Conservation (phyloP, 1,140 invertebrate genomes). For the Bombyx mandarina region DNA sequence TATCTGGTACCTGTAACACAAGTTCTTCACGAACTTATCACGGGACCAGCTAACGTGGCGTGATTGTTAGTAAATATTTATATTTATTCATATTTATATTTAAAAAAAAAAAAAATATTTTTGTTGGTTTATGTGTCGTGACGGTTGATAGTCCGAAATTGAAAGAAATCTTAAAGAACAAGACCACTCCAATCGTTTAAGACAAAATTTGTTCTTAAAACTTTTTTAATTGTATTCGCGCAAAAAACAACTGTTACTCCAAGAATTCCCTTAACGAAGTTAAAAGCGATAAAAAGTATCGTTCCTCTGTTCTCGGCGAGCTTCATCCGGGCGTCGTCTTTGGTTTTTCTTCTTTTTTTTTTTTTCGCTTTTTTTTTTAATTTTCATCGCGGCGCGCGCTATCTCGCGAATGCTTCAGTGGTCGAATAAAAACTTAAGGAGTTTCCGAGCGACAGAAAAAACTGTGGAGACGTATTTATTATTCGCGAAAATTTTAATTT, state of each 20-base stretch:
- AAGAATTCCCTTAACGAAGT: conserved; percentile 23
- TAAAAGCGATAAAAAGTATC: conserved; percentile 33
- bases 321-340: conserved; percentile 20
- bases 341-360: conserved; percentile 40
- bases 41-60: too few species aligned
- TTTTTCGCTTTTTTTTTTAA: conserved; percentile 52
- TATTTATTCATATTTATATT: too few species aligned
- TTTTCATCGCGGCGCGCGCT: conserved; percentile 60
- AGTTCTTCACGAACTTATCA: too few species aligned
- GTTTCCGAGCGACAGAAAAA: conserved; percentile 35
- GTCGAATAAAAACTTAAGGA: conserved; percentile 70
- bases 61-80: too few species aligned
- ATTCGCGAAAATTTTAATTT: neutral
- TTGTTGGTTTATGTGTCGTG: too few species aligned
- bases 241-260: conserved; percentile 15
- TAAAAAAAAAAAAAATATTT: too few species aligned
- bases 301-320: conserved; percentile 11
- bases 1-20: too few species aligned
- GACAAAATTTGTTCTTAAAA: too few species aligned
- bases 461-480: conserved; percentile 2
- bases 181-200: too few species aligned
- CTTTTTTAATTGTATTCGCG: conserved; percentile 18
- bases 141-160: too few species aligned
- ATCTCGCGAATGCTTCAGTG: conserved; percentile 70
- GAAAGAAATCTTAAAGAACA: too few species aligned